Base-by-base conservation (phyloP, 1,140 invertebrate genomes). In the Chrysopa pallens region DNA sequence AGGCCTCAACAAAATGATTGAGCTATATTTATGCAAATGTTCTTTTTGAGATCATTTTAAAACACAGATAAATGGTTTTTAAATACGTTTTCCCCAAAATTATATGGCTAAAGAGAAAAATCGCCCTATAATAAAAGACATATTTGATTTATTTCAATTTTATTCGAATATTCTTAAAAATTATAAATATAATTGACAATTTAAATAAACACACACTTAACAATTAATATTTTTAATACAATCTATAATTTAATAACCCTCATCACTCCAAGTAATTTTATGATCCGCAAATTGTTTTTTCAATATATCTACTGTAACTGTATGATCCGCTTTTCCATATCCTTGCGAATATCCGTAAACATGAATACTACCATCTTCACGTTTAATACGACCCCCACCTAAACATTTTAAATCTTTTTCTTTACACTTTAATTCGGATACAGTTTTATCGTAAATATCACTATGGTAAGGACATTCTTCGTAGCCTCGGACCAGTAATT, bases 301-400 rank as follows among this genome's bases (percentile, higher is more conserved):
- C 38, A 92, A 53, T 14, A 92, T 52, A 9, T 71, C 71, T 3
- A 81, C 80, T 7, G 83, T 63, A 7, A 79, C 60, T 52, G 75
- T 57, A 64, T 92, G 88, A 61, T 93, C 83, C 13, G 87, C 87
- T 61, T 76, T 76, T 1, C 88, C 88, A 59, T 76, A 92, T 4
- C 80, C 84, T 72, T 82, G 77, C 13, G 87, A 92, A 59, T 89
- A 89, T 40, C 87, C 87, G 62, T 84, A 91, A 46, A 93, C 83
- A 51, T 79, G 70, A 38, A 93, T 73, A n/a, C 70, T 65, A 3
- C 63, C 63, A 1, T 77, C 56, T 35, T 85, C 72, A 59, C 89
- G 84, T 14, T 76, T 65, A 50, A 93, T 91, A 51, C 85, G 68
- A 12, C 89, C 89, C 43, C 88, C 88, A 7, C 88, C 88, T 8